Base-by-base conservation (phyloP, 2,888 invertebrate species). In the Prosopocoilus inquinatus region DNA sequence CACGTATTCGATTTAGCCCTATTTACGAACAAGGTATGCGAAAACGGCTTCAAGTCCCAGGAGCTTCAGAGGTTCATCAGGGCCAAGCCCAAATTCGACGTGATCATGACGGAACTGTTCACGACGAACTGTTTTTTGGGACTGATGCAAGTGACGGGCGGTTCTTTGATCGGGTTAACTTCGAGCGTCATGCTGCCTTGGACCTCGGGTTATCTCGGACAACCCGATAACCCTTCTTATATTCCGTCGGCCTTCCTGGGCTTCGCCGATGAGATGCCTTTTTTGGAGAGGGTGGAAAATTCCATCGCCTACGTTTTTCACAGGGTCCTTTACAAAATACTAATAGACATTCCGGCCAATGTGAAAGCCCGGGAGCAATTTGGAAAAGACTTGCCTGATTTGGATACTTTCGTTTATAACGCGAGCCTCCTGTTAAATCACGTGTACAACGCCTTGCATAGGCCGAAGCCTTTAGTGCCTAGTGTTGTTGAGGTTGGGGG, bases 111-210 rank as follows among this genome's bases (percentile, higher is more conserved):
- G 50, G 90, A 91, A 74, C 82, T 82, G 53, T 90, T 91, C 69
- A 88, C 88, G 62, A 82, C 83, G 47, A 87, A 90, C 67, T 89
- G 90, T 69, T 84, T 84, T 70, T 74, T 88, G 62, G 86, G 84
- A 1, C 71, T 91, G 33, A 84, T 84, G 0, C 79, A 87, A 65
- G 82, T 84, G 63, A 79, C 88, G 7, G 73, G 80, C 35, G 59
- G 80, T 36, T 60, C 83, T 0, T 82, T 82, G 1, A 80, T 83
- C 49, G 80, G 79, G 1, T 69, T 82, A 53, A 78, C 79, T 1
- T 80, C 82, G 0, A 79, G 80, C 57, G 75, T 75, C 2, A 44
- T 81, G 53, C 65, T 81, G 59, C 79, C 81, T 0, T 80, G 77
- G 74, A 67, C 75, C 1, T 78, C 78, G 52, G 66, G 73, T 1